A percentile compares a stretch with the other conserved stretches of the same genome.
These are phyloP conservation scores for Ctenosaura bakeri DNA, from an alignment of 2,797 vertebrate species.

Conservation along the genomic window DNA sequence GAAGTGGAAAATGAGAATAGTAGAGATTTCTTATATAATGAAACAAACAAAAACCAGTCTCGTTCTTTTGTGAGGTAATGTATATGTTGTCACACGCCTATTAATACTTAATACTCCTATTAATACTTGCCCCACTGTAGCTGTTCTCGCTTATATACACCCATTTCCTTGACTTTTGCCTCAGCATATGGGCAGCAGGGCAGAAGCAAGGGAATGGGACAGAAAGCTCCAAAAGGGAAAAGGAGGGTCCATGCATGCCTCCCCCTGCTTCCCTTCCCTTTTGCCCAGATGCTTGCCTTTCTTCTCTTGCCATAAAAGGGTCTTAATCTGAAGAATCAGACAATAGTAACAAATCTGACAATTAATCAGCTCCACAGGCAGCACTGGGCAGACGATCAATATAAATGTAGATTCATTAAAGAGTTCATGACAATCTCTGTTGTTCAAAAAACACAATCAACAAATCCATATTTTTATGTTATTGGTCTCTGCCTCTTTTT, in stretches of 20 bases:
- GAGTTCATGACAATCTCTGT: background rate
- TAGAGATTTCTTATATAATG: too few species aligned
- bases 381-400: background rate
- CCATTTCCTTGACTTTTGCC: too few species aligned
- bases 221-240: too few species aligned
- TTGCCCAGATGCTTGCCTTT: too few species aligned
- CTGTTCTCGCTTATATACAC: background rate
- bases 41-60: background rate
- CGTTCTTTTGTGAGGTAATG: background rate
- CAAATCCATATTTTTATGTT: background rate
- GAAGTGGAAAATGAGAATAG: too few species aligned
- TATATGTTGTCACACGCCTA: background rate
- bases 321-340: background rate
- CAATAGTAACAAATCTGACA: constrained; percentile 10
- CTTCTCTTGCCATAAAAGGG: constrained; percentile 25
- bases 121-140: constrained; percentile 1
- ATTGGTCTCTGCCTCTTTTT: background rate
- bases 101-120: constrained; percentile 27
- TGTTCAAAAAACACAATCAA: background rate
- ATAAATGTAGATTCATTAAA: constrained; percentile 21
- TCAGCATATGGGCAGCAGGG: too few species aligned
- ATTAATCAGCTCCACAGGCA: constrained; percentile 23
- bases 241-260: too few species aligned
- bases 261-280: too few species aligned
- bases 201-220: too few species aligned